Evolutionary conservation across 2,113 vertebrate genomes (phyloP).

Genomic region (Cryptotis parvus): DNA sequence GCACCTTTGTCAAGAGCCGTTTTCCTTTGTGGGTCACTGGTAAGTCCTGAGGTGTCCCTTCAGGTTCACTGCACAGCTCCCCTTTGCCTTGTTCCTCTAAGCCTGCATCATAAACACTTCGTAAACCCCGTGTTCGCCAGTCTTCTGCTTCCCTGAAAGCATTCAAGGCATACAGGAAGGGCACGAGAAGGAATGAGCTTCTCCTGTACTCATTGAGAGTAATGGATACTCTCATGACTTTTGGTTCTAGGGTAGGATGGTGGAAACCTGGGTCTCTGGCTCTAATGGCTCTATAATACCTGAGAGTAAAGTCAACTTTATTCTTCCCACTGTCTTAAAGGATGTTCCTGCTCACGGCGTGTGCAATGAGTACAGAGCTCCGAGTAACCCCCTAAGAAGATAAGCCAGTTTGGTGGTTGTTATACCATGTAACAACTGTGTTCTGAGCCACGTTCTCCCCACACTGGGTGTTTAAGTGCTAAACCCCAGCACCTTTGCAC

Average conservation of each 20-base stretch:
- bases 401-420: background rate
- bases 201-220: background rate
- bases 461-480: background rate
- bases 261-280: background rate
- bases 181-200: background rate
- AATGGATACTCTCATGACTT: background rate
- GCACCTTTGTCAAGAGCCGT: background rate
- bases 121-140: background rate
- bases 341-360: background rate
- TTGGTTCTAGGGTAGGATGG: constrained; percentile 14
- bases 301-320: background rate
- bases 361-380: constrained; percentile 5
- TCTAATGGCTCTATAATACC: constrained; percentile 35
- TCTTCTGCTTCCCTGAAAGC: background rate
- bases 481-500: background rate
- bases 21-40: background rate
- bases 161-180: background rate
- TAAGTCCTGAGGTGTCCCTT: background rate
- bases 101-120: too few relatives aligned
- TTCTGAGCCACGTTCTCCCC: too few relatives aligned
- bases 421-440: too few relatives aligned
- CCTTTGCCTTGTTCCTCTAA: background rate
- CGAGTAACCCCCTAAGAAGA: constrained; percentile 1
- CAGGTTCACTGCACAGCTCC: background rate
- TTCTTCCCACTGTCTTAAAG: constrained; percentile 19